Evolutionary conservation across 2,113 vertebrate genomes (phyloP), one percentile per base, ranked within the genome.

Genomic region (Urocolius indicus): DNA sequence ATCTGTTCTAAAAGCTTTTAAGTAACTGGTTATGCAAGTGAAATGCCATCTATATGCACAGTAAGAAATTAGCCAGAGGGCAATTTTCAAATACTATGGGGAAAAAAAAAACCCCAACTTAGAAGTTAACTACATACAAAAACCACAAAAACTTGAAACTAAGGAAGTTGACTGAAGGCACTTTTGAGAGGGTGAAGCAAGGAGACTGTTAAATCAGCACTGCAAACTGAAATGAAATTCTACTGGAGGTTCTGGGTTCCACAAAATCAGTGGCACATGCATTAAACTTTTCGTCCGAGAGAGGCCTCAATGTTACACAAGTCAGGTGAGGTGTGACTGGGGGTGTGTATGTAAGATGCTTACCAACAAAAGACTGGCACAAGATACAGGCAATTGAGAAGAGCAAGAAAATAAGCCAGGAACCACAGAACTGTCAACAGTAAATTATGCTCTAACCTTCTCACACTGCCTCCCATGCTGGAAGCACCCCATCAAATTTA

Each of bases 241-340:
- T 58, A 19, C 84, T 59, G 46, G 23, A 87, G 34, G 51, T 45
- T 79, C 88, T 63, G 41, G 48, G 68, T 52, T 72, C 89, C 87
- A 58, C 46, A 77, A 85, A 82, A 20, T 30, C 90, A 87, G 73
- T 8, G 1, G 63, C 45, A 79, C 58, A 24, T 2, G 19, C 73
- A 80, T 80, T 76, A 84, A 84, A 93, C 72, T 86, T 83, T 85
- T 85, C 74, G 68, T 89, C 88, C 83, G 21, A 88, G 83, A 77
- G 43, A 21, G 74, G 79, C 68, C 72, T 57, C 3, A 0, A 43
- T 91, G 76, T 58, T 83, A 91, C 52, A 72, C 82, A 15, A 88
- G 61, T 59, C 82, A 83, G 45, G 68, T 80, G 11, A n/a, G 11
- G 34, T 13, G 32, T 17, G 43, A 69, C 5, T 23, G 11, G 21